A percentile compares a stretch with the other conserved stretches of the same genome.
These are phyloP conservation scores for Edolisoma coerulescens DNA, from an alignment of 2,113 vertebrate species.

Conservation along the genomic window DNA sequence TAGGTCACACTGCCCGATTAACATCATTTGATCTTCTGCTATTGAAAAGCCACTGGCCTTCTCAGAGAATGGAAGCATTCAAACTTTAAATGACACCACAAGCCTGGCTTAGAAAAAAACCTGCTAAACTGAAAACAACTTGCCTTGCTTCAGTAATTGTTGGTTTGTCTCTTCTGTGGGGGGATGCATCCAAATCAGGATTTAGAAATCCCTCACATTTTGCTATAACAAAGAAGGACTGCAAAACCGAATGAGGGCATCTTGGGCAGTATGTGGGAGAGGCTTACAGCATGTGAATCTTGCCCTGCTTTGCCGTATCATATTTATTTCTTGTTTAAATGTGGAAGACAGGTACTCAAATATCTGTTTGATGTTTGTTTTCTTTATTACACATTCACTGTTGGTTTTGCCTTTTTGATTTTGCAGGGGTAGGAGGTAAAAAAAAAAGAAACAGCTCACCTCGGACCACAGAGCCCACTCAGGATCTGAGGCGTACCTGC, in stretches of 20 bases:
- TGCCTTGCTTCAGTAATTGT: conserved; percentile 41
- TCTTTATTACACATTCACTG: not conserved
- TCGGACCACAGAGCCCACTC: not conserved
- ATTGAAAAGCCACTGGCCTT: conserved; percentile 68
- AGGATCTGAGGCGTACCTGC: not conserved
- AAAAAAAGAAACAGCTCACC: not conserved
- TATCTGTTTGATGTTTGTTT: not conserved
- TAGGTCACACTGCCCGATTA: conserved; percentile 59
- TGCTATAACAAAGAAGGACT: not conserved
- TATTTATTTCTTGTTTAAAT: not conserved
- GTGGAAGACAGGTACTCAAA: not conserved
- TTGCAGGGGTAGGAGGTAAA: rapidly evolving
- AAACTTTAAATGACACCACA: conserved; percentile 71
- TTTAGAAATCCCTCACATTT: not conserved
- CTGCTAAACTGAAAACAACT: conserved; percentile 56
- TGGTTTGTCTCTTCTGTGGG: conserved; percentile 9
- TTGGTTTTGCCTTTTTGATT: not conserved
- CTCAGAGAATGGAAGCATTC: conserved; percentile 40
- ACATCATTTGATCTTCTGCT: conserved; percentile 75
- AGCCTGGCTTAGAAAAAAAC: conserved; percentile 39
- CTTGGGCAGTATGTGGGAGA: not conserved
- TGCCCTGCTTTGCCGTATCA: not conserved
- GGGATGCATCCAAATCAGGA: conserved; percentile 29
- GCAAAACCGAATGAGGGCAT: not conserved
- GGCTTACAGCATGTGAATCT: not conserved